Base-by-base conservation (phyloP, 2,888 invertebrate species). In the Cordilura impudica region DNA sequence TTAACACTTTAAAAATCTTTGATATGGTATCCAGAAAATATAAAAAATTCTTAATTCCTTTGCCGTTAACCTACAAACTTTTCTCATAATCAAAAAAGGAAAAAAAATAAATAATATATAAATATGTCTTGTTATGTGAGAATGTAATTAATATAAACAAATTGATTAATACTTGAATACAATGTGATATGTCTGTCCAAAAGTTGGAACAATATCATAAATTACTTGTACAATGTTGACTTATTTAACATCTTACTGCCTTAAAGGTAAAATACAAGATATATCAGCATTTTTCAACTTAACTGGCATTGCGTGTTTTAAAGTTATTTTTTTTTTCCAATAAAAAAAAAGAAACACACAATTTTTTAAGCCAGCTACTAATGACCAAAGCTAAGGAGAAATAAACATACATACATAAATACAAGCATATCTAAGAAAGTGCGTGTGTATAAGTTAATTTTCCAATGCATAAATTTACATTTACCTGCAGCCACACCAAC, bases 381-480 rank as follows among this genome's bases (percentile, higher is more conserved):
- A 4, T 39, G 12, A 3, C 35, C 12, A 35, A 35, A 12, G 12
- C 12, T 12, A 12, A 2, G n/a, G 35, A 12, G 35, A 35, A 2
- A n/a, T 39, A n/a, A n/a, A n/a, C n/a, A n/a, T n/a, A 39, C 10
- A 4, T 5, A n/a, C 1, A 12, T 39, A n/a, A 39, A 39, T 39
- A n/a, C n/a, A 39, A n/a, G n/a, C 8, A 8, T 12, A n/a, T 39
- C n/a, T 5, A 1, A 39, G 4, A 39, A n/a, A 39, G 26, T 29
- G 65, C 18, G 53, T 54, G 29, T 53, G 19, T 47, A 56, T 35
- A 21, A 6, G 21, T n/a, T 61, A 16, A 54, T 23, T 63, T 56
- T 16, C 23, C 54, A 63, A 39, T 53, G 43, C 54, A 71, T 56
- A 49, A 39, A 72, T 31, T 56, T 47, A 19, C 47, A 63, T 51